These are phyloP conservation scores for Drosophila gunungcola DNA, from an alignment of 1,140 invertebrate genomes.

Conservation along the genomic window DNA sequence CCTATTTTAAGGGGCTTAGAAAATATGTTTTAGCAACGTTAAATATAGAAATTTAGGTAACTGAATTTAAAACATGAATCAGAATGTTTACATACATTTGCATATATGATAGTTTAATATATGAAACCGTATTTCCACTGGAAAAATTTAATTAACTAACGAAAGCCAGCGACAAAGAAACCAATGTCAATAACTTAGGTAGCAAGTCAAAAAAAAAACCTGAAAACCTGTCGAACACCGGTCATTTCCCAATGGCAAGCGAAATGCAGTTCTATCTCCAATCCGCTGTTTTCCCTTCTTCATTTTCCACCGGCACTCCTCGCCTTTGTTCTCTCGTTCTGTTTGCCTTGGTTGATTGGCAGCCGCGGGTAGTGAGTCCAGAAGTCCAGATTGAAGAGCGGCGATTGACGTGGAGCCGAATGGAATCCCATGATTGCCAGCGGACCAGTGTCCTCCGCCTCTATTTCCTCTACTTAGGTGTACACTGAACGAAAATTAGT, in stretches of 20 bases:
- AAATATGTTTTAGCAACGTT: no score
- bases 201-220: background rate
- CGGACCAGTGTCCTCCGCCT: background rate
- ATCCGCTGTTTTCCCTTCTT: background rate
- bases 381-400: conserved; percentile 13
- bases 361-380: conserved; percentile 11
- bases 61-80: no score
- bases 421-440: conserved; percentile 8
- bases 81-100: no score
- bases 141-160: no score
- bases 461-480: background rate
- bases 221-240: background rate
- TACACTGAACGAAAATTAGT: background rate
- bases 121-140: no score
- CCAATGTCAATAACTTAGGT: background rate
- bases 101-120: no score
- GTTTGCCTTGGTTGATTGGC: conserved; percentile 26
- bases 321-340: conserved; percentile 1
- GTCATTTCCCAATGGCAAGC: background rate
- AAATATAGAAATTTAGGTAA: no score
- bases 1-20: no score
- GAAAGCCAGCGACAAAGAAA: background rate
- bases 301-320: background rate
- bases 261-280: conserved; percentile 5
- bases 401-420: conserved; percentile 17